phyloP scores from a whole-genome alignment of 2,113 vertebrate genomes.

The Neolamprologus sp. region DNA sequence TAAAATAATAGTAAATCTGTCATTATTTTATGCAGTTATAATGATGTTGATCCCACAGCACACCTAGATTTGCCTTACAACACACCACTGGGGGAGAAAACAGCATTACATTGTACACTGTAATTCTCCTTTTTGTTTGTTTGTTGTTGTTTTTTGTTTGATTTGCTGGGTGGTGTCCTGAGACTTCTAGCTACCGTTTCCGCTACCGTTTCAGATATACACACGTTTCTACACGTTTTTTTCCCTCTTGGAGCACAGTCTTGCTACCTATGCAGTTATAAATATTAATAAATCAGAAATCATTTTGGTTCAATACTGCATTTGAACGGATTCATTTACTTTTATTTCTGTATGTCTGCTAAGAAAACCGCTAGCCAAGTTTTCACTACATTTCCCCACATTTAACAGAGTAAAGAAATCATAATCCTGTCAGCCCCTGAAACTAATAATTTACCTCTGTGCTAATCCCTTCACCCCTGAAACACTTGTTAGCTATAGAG shows the following conservation, averaged over 20 bases:
- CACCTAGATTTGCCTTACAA: background rate
- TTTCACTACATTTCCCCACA: background rate
- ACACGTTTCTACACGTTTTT: background rate
- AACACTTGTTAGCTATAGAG: slow-evolving; percentile 12
- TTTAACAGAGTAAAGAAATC: background rate
- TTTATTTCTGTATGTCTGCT: background rate
- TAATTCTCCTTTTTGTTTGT: background rate
- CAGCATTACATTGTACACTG: background rate
- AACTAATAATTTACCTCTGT: background rate
- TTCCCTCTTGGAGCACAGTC: slow-evolving; percentile 25
- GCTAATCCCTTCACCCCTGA: background rate
- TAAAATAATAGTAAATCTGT: background rate
- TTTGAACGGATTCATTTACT: slow-evolving; percentile 12
- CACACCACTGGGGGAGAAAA: background rate
- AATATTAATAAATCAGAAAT: slow-evolving; percentile 49
- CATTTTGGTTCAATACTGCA: background rate
- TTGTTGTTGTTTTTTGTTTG: rapidly evolving
- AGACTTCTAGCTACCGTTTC: background rate
- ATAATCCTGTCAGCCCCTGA: background rate
- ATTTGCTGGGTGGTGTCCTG: background rate
- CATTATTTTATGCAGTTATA: background rate
- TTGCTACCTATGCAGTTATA: slow-evolving; percentile 8
- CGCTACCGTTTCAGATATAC: background rate
- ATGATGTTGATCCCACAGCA: background rate
- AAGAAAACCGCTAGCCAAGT: background rate